These are phyloP conservation scores for Drosophila longiperda DNA, from an alignment of 2,888 invertebrate genomes.

Conservation along the genomic window DNA sequence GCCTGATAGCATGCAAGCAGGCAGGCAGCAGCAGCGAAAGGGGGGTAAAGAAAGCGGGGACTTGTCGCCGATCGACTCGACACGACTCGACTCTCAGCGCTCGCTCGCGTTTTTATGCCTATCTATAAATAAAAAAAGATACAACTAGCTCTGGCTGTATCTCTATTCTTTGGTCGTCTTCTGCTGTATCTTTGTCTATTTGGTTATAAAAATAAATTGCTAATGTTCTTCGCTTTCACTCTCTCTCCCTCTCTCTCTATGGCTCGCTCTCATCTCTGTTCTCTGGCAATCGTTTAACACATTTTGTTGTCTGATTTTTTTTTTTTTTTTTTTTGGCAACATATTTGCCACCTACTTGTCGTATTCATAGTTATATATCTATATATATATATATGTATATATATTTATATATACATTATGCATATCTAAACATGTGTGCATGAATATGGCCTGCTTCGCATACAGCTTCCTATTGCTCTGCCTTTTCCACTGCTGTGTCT, in stretches of 20 bases:
- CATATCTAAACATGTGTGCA: background rate
- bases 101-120: constrained; percentile 56
- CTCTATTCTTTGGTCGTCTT: constrained; percentile 19
- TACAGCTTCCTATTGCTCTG: constrained; percentile 41
- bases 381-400: background rate
- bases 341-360: constrained; percentile 32
- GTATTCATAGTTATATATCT: constrained; percentile 13
- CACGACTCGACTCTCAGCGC: constrained; percentile 33
- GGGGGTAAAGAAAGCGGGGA: constrained; percentile 5
- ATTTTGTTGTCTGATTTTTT: constrained; percentile 39
- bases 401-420: constrained; percentile 4
- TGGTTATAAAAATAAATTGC: constrained; percentile 77
- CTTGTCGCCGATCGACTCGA: constrained; percentile 61
- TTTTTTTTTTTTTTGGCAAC: constrained; percentile 40
- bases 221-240: constrained; percentile 39
- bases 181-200: constrained; percentile 55
- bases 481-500: constrained; percentile 16
- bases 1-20: constrained; percentile 66
- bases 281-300: constrained; percentile 66
- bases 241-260: background rate
- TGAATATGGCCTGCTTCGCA: constrained; percentile 22
- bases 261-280: constrained; percentile 51
- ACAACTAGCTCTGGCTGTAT: constrained; percentile 24
- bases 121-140: constrained; percentile 70
- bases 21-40: constrained; percentile 12